These are phyloP conservation scores for Drosophila orena DNA, from an alignment of 1,140 invertebrate genomes.

Conservation along the genomic window DNA sequence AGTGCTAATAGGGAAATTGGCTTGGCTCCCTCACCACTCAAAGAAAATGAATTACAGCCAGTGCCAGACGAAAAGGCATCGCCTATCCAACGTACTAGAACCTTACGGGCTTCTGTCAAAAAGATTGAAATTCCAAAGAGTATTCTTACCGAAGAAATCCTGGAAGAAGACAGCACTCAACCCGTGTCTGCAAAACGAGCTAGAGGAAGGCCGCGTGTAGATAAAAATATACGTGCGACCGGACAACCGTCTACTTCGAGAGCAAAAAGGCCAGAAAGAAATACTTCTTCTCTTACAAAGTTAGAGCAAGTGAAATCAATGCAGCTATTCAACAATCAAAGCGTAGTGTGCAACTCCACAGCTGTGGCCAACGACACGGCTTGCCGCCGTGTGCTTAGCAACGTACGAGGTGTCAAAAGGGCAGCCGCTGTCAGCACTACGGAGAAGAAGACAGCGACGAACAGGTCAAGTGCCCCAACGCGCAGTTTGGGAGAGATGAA, in stretches of 20 bases:
- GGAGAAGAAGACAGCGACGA: neutral
- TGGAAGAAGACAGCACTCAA: neutral
- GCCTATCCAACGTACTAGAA: no score
- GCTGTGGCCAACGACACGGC: constrained; percentile 48
- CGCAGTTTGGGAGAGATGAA: no score
- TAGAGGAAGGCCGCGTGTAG: neutral
- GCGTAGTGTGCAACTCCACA: constrained; percentile 69
- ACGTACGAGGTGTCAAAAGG: neutral
- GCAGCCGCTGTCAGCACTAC: constrained; percentile 25
- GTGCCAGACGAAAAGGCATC: no score
- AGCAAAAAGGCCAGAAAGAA: neutral
- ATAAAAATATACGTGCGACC: no score
- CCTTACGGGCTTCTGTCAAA: no score
- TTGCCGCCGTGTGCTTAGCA: constrained; percentile 13
- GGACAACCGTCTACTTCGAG: neutral
- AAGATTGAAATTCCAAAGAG: neutral
- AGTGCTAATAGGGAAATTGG: no score
- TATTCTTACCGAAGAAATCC: neutral
- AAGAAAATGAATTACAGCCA: no score
- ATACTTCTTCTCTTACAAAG: neutral
- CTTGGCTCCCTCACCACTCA: no score
- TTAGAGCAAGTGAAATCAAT: constrained; percentile 4
- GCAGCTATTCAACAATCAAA: constrained; percentile 48
- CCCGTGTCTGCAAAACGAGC: no score
- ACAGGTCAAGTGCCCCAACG: neutral